These are phyloP conservation scores for Eupeodes latifasciatus DNA, from an alignment of 2,888 invertebrate genomes.

Conservation along the genomic window DNA sequence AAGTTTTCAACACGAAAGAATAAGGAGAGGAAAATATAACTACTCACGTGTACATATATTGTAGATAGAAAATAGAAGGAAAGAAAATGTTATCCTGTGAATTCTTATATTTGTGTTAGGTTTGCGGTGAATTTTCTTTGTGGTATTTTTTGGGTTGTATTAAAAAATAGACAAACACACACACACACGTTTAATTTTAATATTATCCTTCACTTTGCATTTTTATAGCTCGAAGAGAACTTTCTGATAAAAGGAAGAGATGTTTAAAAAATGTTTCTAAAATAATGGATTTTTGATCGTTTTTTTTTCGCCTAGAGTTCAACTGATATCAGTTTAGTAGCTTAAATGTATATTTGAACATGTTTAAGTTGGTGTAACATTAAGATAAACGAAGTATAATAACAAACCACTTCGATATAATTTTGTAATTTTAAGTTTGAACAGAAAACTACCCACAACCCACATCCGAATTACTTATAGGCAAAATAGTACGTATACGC, in stretches of 20 bases:
- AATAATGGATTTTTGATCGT: background rate
- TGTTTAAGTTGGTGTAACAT: background rate
- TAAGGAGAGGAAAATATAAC: background rate
- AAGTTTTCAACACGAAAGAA: background rate
- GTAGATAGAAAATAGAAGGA: background rate
- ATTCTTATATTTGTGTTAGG: background rate
- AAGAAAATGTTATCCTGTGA: background rate
- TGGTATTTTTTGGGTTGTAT: background rate
- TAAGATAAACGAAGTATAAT: background rate
- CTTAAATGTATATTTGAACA: slow-evolving; percentile 9
- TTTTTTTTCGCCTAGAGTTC: background rate
- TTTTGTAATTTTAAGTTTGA: background rate
- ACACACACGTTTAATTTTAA: background rate
- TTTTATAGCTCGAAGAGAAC: background rate
- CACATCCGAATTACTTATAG: background rate
- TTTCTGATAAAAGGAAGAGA: slow-evolving; percentile 1
- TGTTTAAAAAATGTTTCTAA: background rate
- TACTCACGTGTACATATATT: background rate
- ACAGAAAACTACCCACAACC: background rate
- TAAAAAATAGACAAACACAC: background rate
- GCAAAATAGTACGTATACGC: slow-evolving; percentile 9
- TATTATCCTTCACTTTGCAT: slow-evolving; percentile 10
- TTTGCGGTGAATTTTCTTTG: background rate
- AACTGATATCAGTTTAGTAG: background rate
- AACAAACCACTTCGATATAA: background rate